A percentile compares a stretch with the other conserved stretches of the same genome.
Evolutionary conservation across 2,113 vertebrate genomes (phyloP).

Genomic region (Pseudorhombus dupliciocellatus): DNA sequence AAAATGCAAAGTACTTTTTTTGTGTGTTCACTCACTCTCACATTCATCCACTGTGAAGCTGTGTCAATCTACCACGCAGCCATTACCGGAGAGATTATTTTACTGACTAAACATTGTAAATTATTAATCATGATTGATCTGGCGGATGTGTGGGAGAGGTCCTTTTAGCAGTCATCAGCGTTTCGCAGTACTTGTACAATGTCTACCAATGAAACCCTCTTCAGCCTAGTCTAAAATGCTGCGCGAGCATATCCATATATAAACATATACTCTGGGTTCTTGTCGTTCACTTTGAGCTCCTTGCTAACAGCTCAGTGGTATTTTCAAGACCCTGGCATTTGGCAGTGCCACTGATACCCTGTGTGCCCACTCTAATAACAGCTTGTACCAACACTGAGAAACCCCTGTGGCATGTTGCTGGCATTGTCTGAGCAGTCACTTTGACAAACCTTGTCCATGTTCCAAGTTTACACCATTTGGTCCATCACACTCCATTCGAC

Average conservation of each 20-base stretch:
- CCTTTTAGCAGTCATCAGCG: neutral
- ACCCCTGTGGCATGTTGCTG: conserved; percentile 62
- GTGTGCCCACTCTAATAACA: conserved; percentile 57
- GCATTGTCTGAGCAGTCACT: conserved; percentile 42
- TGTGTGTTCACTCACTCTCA: too few species aligned
- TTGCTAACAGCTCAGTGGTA: conserved; percentile 53
- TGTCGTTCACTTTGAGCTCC: conserved; percentile 10
- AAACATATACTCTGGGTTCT: conserved; percentile 1
- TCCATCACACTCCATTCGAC: conserved; percentile 31
- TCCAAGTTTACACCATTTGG: conserved; percentile 39
- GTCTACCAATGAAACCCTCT: conserved; percentile 32
- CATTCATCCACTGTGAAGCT: too few species aligned
- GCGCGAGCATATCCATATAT: neutral
- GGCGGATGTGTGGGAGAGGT: neutral
- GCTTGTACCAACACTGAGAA: conserved; percentile 53
- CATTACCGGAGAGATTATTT: neutral
- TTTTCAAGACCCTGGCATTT: conserved; percentile 63
- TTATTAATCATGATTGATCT: conserved; percentile 4
- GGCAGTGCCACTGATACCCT: conserved; percentile 45
- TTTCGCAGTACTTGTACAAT: conserved; percentile 13
- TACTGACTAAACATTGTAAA: neutral
- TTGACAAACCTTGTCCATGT: conserved; percentile 30
- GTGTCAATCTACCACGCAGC: neutral
- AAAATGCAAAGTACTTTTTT: too few species aligned
- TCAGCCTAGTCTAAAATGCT: conserved; percentile 42